Evolutionary conservation across 2,797 vertebrate genomes (phyloP).

Genomic region (Danionella dracula): DNA sequence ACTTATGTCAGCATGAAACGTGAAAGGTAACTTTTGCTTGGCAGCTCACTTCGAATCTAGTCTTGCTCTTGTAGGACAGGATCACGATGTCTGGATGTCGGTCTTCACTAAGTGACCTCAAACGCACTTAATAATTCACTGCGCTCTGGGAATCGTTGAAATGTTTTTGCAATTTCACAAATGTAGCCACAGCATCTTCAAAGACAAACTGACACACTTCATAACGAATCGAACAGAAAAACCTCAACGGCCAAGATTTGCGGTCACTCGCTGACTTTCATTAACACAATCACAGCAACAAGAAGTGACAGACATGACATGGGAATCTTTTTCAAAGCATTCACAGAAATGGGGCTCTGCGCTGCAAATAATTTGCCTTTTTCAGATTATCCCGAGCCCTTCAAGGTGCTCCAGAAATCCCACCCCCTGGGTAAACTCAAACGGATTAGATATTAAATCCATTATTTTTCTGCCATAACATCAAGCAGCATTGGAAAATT

Average conservation of each 20-base stretch:
- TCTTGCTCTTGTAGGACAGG: not conserved
- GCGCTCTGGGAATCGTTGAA: conserved; percentile 4
- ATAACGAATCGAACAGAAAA: not conserved
- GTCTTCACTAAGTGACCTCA: conserved; percentile 24
- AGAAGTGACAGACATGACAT: not conserved
- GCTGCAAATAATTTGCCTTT: conserved; percentile 35
- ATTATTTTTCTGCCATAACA: conserved; percentile 27
- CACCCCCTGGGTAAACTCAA: conserved; percentile 29
- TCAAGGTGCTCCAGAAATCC: conserved; percentile 36
- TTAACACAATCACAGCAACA: not conserved
- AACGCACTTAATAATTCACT: conserved; percentile 26
- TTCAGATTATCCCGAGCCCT: conserved; percentile 43
- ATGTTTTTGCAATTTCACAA: conserved; percentile 19
- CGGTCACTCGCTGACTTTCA: not conserved
- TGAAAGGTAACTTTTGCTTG: not conserved
- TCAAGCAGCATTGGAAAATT: not conserved
- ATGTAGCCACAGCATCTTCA: not conserved
- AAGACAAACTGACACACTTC: conserved; percentile 14
- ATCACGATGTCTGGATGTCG: conserved; percentile 4
- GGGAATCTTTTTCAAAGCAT: not conserved
- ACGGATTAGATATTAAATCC: conserved; percentile 38
- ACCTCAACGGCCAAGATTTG: conserved; percentile 11
- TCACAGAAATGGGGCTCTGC: conserved; percentile 6
- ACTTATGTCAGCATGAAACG: not conserved
- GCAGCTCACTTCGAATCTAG: not conserved